These are phyloP conservation scores for Nycticebus coucang DNA, from an alignment of 2,113 vertebrate genomes.

Conservation along the genomic window DNA sequence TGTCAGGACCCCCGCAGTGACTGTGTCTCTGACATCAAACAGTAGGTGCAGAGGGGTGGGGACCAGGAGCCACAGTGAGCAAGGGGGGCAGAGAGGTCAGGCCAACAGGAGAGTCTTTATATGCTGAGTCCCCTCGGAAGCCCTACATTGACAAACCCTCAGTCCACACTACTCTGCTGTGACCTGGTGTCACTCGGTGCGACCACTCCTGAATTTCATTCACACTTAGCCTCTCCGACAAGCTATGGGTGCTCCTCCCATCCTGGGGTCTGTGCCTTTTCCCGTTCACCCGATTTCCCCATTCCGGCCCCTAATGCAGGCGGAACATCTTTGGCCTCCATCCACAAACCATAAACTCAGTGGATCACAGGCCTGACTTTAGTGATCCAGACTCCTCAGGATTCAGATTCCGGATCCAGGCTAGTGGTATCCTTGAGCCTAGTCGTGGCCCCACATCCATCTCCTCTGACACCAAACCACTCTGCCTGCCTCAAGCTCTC, in stretches of 20 bases:
- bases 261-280: background rate
- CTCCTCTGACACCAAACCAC: background rate
- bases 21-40: background rate
- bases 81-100: fast-evolving
- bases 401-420: fast-evolving
- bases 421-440: background rate
- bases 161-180: background rate
- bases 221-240: fast-evolving
- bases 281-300: no score
- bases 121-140: fast-evolving
- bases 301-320: fast-evolving
- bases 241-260: background rate
- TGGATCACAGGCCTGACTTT: background rate
- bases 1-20: background rate
- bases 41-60: background rate
- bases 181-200: no score
- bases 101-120: fast-evolving
- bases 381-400: background rate
- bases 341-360: background rate
- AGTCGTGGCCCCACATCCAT: background rate
- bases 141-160: background rate
- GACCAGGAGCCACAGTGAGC: background rate
- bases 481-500: background rate
- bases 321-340: background rate
- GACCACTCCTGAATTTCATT: background rate